phyloP scores from a whole-genome alignment of 2,797 vertebrate species.

The Clarias pachynema region DNA sequence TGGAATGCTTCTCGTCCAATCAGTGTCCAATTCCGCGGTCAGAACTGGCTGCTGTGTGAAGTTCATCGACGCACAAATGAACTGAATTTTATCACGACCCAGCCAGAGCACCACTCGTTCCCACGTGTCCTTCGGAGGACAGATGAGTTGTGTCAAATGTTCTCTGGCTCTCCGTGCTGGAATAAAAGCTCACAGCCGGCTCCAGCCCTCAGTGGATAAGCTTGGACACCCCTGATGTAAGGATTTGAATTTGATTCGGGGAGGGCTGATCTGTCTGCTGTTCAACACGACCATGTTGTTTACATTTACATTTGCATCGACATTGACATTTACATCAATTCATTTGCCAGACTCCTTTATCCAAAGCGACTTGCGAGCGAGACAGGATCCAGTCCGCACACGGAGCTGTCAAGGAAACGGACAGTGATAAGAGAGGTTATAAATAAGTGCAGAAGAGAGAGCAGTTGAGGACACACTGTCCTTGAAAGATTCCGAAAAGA shows the following conservation, averaged over 20 bases:
- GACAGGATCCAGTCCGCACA: neutral
- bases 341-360: neutral
- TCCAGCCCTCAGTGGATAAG: neutral
- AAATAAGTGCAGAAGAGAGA: neutral
- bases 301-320: neutral
- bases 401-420: neutral
- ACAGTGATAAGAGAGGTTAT: neutral
- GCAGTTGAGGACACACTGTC: too few relatives aligned
- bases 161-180: neutral
- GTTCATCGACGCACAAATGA: too few relatives aligned
- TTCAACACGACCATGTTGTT: neutral
- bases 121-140: neutral
- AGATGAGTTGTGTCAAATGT: neutral
- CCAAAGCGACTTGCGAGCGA: neutral
- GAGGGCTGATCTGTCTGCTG: neutral
- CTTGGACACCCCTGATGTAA: neutral
- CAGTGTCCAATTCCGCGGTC: too few relatives aligned
- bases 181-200: neutral
- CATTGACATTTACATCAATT: neutral
- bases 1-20: too few relatives aligned
- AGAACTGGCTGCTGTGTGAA: too few relatives aligned
- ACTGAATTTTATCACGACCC: neutral
- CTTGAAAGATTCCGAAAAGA: too few relatives aligned
- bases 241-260: conserved; percentile 4
- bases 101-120: neutral